These are phyloP conservation scores for Podarcis raffonei DNA, from an alignment of 2,113 vertebrate species.

Conservation along the genomic window DNA sequence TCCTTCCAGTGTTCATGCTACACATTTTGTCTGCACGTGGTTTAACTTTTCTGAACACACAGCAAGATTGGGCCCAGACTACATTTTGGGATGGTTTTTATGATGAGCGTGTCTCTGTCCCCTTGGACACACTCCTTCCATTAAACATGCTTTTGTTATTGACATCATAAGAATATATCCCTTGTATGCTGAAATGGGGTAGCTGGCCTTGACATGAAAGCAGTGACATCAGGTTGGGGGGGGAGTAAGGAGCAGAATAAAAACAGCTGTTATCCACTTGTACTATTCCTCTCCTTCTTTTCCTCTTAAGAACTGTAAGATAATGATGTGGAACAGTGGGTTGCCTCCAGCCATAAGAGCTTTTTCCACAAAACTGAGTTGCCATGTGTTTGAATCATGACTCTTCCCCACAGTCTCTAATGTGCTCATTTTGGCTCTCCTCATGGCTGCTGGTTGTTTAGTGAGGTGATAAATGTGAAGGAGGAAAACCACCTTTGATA, in stretches of 20 bases:
- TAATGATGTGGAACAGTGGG: slow-evolving; percentile 73
- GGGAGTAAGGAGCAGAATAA: slow-evolving; percentile 71
- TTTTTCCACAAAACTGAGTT: slow-evolving; percentile 58
- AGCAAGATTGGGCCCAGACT: slow-evolving; percentile 78
- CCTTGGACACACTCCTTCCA: slow-evolving; percentile 77
- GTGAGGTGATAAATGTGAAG: slow-evolving; percentile 36
- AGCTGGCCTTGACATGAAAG: slow-evolving; percentile 74
- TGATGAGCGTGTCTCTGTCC: slow-evolving; percentile 70
- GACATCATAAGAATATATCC: slow-evolving; percentile 79
- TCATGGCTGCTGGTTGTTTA: slow-evolving; percentile 65
- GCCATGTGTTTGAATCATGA: slow-evolving; percentile 55
- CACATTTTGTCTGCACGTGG: slow-evolving; percentile 71
- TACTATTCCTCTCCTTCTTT: slow-evolving; percentile 58
- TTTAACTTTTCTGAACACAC: slow-evolving; percentile 71
- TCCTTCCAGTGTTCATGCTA: slow-evolving; percentile 57
- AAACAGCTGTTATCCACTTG: slow-evolving; percentile 78
- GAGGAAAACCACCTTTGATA: slow-evolving; percentile 48
- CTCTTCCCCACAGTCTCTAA: slow-evolving; percentile 44
- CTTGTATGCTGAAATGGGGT: slow-evolving; percentile 73
- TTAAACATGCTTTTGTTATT: slow-evolving; percentile 77
- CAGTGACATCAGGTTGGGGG: slow-evolving; percentile 67
- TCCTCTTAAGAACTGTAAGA: slow-evolving; percentile 65
- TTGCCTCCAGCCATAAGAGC: slow-evolving; percentile 56
- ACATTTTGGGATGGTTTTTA: slow-evolving; percentile 77
- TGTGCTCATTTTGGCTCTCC: slow-evolving; percentile 53